phyloP scores from a whole-genome alignment of 2,797 vertebrate genomes.

The Glossophaga mutica region DNA sequence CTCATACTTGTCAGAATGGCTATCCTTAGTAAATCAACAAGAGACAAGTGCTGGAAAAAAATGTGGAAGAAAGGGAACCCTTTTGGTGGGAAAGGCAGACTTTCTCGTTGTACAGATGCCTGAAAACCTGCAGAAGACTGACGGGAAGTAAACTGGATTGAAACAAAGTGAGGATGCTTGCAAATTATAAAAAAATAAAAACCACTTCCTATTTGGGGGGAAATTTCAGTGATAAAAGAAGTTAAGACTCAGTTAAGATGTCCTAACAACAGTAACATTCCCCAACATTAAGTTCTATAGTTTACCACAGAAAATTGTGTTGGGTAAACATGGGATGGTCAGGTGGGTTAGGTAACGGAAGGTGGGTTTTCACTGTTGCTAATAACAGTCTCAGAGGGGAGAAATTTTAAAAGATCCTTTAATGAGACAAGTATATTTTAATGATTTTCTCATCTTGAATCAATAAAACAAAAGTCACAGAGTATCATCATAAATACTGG shows the following conservation, averaged over 20 bases:
- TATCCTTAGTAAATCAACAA: neutral
- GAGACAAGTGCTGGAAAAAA: neutral
- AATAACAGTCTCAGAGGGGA: neutral
- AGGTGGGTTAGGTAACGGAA: neutral
- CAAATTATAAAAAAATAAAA: neutral
- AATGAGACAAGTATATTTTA: conserved; percentile 35
- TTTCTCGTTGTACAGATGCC: neutral
- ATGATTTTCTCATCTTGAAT: conserved; percentile 37
- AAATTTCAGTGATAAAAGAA: neutral
- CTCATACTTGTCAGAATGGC: neutral
- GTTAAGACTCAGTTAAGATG: neutral
- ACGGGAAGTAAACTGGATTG: neutral
- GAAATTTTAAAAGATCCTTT: neutral
- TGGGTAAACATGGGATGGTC: neutral
- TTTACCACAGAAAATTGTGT: neutral
- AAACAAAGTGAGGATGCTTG: neutral
- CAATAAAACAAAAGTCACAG: conserved; percentile 41
- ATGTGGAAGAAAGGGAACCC: neutral
- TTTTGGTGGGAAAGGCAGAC: neutral
- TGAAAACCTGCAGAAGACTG: neutral
- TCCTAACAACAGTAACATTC: neutral
- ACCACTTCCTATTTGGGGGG: neutral
- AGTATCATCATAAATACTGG: conserved; percentile 29
- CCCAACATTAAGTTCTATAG: neutral
- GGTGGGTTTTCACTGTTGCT: neutral